Evolutionary conservation across 2,888 invertebrate genomes (phyloP).

Genomic region (Electrophaes corylata): DNA sequence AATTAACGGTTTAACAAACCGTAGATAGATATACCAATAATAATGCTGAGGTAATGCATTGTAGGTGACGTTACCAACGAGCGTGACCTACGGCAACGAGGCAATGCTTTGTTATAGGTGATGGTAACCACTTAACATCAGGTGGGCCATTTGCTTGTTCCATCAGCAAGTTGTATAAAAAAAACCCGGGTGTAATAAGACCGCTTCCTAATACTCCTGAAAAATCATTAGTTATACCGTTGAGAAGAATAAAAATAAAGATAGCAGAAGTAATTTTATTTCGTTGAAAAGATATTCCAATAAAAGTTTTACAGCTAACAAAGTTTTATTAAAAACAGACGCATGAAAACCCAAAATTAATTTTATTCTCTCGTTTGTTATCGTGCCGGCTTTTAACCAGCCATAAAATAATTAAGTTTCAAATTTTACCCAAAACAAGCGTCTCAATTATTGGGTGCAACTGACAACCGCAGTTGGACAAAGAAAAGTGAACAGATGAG

Average conservation of each 20-base stretch:
- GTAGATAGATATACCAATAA: too few relatives aligned
- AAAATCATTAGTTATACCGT: too few relatives aligned
- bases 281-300: not conserved
- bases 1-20: too few relatives aligned
- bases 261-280: not conserved
- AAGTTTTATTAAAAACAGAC: not conserved
- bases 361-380: constrained; percentile 13
- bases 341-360: constrained; percentile 1
- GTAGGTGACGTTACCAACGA: too few relatives aligned
- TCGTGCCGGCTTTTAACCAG: constrained; percentile 35
- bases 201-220: too few relatives aligned
- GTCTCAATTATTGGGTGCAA: constrained; percentile 44
- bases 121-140: too few relatives aligned
- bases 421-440: constrained; percentile 41
- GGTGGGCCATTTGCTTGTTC: too few relatives aligned
- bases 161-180: too few relatives aligned
- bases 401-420: constrained; percentile 36
- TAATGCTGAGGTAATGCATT: too few relatives aligned
- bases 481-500: constrained; percentile 32
- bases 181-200: too few relatives aligned
- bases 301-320: not conserved
- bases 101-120: too few relatives aligned
- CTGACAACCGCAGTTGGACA: constrained; percentile 44
- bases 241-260: not conserved
- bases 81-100: too few relatives aligned